Base-by-base conservation (phyloP, 1,140 invertebrate genomes). In the Antheraea pernyi region DNA sequence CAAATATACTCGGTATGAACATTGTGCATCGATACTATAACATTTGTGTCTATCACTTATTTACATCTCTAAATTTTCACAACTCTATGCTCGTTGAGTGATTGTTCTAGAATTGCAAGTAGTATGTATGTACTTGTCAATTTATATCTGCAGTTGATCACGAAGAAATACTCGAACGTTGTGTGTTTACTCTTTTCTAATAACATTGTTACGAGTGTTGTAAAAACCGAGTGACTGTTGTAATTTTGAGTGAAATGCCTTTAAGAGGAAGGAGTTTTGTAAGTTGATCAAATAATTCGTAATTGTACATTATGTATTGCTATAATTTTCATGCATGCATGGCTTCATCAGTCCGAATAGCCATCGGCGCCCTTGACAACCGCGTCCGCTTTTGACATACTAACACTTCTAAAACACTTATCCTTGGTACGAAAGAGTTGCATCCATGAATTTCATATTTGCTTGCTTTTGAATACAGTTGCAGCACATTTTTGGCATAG, bases 191-290 rank as follows among this genome's bases (percentile, higher is more conserved):
- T 11, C 46, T 53, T 5, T 53, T 13, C 7, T 22, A 61, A 22
- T 22, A 61, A 22, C 30, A 10, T 30, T 16, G 19, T 30, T 30
- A 30, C n/a, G 8, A 68, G 65, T 73, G 70, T 66, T 46, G 22
- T 36, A 30, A 22, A 53, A 65, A 65, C 37, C 42, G 53, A 71
- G 63, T 67, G 48, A 67, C 48, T 37, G 36, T 78, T 70, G 69
- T 60, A 46, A 30, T 63, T 53, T 19, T 83, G 67, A 78, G 76
- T 85, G 86, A 91, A 82, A 91, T 91, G 89, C 87, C 89, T 76
- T 78, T 91, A 68, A 83, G 86, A 83, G 85, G 88, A 82, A 82
- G 74, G 79, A 85, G 78, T 87, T 88, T 90, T 74, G 89, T 90
- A 82, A 90, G 88, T 91, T 74, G 72, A 77, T 71, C 69, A 68